Conservation (phyloP, 2,113 vertebrate species). For the Solea senegalensis region DNA sequence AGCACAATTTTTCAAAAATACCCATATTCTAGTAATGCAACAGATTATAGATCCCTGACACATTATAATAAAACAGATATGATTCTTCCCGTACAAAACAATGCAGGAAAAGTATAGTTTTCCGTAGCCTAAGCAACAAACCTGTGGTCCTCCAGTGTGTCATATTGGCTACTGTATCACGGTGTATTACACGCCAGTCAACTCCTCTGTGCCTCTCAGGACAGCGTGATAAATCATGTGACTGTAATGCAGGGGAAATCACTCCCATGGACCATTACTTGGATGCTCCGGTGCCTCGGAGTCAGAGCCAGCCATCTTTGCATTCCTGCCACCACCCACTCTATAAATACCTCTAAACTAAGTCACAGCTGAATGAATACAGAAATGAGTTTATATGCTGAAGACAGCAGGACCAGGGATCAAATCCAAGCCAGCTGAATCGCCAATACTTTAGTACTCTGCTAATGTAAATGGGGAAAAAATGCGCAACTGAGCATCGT, state of each 20-base stretch:
- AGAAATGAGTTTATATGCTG: slow-evolving; percentile 52
- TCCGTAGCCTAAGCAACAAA: no score
- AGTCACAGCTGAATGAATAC: slow-evolving; percentile 44
- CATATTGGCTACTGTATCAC: slow-evolving; percentile 28
- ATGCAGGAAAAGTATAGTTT: no score
- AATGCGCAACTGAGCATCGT: no score
- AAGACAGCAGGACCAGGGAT: slow-evolving; percentile 18
- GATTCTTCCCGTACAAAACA: no score
- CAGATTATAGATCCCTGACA: no score
- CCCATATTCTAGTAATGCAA: no score
- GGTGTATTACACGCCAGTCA: slow-evolving; percentile 16
- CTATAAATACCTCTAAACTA: slow-evolving; percentile 60
- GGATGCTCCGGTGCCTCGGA: slow-evolving; percentile 29
- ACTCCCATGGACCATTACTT: slow-evolving; percentile 36
- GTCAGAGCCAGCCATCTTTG: slow-evolving; percentile 41
- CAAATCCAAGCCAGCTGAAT: background rate
- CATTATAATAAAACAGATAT: no score
- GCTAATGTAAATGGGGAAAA: no score
- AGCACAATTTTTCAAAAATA: no score
- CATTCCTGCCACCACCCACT: slow-evolving; percentile 34
- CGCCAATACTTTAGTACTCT: no score
- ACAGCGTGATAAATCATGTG: slow-evolving; percentile 46
- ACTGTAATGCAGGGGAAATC: slow-evolving; percentile 52
- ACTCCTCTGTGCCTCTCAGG: slow-evolving; percentile 9
- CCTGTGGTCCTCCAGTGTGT: background rate